Percentiles rank a stretch among this genome's conserved stretches.
Evolutionary conservation across 2,797 vertebrate genomes (phyloP).

Genomic region (Stomatorhinus walkeri): DNA sequence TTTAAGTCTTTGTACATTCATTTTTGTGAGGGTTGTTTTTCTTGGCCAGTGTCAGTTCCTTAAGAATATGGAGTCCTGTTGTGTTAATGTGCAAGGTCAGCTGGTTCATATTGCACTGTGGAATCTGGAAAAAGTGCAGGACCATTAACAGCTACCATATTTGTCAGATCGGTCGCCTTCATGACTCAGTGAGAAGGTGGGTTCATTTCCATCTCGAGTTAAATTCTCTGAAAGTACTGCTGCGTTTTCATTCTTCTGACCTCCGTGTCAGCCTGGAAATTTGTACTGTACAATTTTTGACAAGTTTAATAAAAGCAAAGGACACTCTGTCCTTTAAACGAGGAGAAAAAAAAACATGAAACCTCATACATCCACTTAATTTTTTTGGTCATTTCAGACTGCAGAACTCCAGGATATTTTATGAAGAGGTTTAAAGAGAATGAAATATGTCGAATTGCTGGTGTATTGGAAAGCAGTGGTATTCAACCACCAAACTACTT

Average conservation of each 20-base stretch:
- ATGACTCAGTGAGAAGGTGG: constrained; percentile 41
- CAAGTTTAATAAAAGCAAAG: constrained; percentile 11
- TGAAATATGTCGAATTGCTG: not conserved
- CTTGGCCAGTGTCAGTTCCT: not conserved
- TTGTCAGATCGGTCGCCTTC: constrained; percentile 42
- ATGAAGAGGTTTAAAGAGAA: not conserved
- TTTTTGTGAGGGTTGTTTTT: not conserved
- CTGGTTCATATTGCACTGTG: not conserved
- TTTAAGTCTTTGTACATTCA: not conserved
- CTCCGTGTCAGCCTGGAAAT: constrained; percentile 22
- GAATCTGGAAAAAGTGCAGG: not conserved
- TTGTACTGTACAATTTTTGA: not conserved
- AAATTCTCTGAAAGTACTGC: constrained; percentile 36
- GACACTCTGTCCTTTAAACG: not conserved
- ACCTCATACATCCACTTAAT: constrained; percentile 8
- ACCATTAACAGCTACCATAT: constrained; percentile 29
- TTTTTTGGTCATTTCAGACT: not conserved
- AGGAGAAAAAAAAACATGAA: not conserved
- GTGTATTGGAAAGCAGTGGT: not conserved
- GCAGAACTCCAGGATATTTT: not conserved
- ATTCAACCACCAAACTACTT: not conserved
- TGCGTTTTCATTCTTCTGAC: constrained; percentile 35
- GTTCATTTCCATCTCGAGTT: constrained; percentile 38
- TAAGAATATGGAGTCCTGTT: not conserved
- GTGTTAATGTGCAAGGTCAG: constrained; percentile 3